phyloP scores from a whole-genome alignment of 2,888 invertebrate genomes.

The Galeopsomyia nigrocyanea region DNA sequence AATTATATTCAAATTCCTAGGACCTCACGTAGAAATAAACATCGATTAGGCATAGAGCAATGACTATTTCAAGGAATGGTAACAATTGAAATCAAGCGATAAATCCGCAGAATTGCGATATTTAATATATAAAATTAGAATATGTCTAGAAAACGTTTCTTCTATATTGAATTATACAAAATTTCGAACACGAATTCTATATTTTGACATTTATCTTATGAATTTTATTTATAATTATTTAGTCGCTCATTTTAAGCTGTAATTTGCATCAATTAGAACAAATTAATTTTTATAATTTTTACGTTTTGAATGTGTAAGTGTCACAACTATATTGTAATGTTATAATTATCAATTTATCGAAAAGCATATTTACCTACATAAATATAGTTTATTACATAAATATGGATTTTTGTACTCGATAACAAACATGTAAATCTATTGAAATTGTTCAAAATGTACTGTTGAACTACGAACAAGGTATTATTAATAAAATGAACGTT shows the following conservation, averaged over 20 bases:
- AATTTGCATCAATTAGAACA: neutral
- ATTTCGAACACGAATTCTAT: slow-evolving; percentile 47
- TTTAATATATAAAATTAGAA: slow-evolving; percentile 39
- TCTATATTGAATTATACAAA: slow-evolving; percentile 32
- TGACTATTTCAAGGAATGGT: slow-evolving; percentile 37
- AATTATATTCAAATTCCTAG: slow-evolving; percentile 26
- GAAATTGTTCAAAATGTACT: neutral
- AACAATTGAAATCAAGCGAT: slow-evolving; percentile 28
- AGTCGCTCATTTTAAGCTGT: too few relatives aligned
- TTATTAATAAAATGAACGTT: slow-evolving; percentile 7
- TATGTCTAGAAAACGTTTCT: slow-evolving; percentile 42
- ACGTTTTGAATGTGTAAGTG: slow-evolving; percentile 21
- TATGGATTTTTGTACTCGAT: slow-evolving; percentile 32
- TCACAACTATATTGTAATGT: slow-evolving; percentile 28
- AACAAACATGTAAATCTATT: slow-evolving; percentile 12
- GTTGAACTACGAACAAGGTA: slow-evolving; percentile 1
- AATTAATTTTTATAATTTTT: slow-evolving; percentile 26
- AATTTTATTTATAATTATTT: too few relatives aligned
- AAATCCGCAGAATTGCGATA: slow-evolving; percentile 29
- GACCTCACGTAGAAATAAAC: slow-evolving; percentile 30
- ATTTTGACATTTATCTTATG: slow-evolving; percentile 18
- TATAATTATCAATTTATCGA: slow-evolving; percentile 25
- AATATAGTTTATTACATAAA: slow-evolving; percentile 19
- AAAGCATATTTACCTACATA: slow-evolving; percentile 1
- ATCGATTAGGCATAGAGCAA: slow-evolving; percentile 45